These are phyloP conservation scores for Macrotus californicus DNA, from an alignment of 2,113 vertebrate genomes.

Conservation along the genomic window DNA sequence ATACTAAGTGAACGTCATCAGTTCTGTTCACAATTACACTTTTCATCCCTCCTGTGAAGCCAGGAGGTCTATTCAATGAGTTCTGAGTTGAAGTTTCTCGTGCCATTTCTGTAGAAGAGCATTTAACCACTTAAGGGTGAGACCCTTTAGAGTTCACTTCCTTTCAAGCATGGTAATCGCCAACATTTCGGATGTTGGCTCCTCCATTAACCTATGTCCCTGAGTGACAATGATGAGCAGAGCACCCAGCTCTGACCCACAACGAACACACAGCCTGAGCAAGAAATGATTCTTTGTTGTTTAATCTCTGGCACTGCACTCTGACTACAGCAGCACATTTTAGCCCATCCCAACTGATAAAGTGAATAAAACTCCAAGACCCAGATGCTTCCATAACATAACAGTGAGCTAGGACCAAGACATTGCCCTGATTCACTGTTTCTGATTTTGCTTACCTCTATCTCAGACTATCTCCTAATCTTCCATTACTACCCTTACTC, in stretches of 20 bases:
- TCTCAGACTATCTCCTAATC: background rate
- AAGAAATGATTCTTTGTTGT: background rate
- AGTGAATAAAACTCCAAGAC: background rate
- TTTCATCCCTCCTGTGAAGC: background rate
- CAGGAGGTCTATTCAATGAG: background rate
- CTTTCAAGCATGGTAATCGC: background rate
- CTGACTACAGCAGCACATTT: background rate
- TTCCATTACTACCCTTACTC: background rate
- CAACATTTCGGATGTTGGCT: background rate
- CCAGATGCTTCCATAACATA: background rate
- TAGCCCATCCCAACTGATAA: background rate
- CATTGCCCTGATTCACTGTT: background rate
- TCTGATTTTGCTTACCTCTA: background rate
- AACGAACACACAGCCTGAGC: background rate
- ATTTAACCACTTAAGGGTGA: background rate
- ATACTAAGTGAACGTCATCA: background rate
- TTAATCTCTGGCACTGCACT: background rate
- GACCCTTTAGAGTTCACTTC: background rate
- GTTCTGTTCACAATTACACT: background rate
- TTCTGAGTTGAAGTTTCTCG: background rate
- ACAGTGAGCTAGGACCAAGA: background rate
- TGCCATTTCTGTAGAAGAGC: background rate
- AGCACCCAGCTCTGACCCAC: background rate
- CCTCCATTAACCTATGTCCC: background rate
- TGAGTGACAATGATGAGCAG: background rate